Evolutionary conservation across 1,140 invertebrate species (phyloP), one percentile per base, ranked within the genome.

Genomic region (Xylocopa sonorina): DNA sequence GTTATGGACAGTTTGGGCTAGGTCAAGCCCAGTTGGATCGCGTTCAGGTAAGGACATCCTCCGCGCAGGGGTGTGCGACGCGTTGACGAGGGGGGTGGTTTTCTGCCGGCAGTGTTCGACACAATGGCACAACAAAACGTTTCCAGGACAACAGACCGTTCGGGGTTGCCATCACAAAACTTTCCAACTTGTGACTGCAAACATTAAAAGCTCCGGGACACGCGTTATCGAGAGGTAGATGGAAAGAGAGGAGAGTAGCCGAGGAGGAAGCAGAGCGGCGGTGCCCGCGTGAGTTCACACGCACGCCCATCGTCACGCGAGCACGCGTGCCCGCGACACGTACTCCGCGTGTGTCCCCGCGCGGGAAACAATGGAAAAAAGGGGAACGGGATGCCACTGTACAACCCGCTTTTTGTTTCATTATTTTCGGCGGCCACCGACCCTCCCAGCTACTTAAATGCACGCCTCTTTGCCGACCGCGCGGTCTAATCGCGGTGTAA

Each of bases 151-250:
- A 90, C 89, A 83, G 53, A 74, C 27, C 80, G 80, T 55, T 74
- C 80, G 82, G 64, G 85, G 90, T 91, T 91, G 89, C 90, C 90
- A 91, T 90, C 89, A 91, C 90, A 91, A 91, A 91, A 87, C 84
- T 90, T 89, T 82, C 72, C 80, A 86, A 83, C 85, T 87, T 87
- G 85, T 86, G 84, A 88, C 78, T 88, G 85, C 83, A 85, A 88
- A 88, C 87, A 87, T 83, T 87, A 88, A 72, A n/a, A n/a, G n/a
- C 60, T 57, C 62, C 43, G 68, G 81, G 78, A 82, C 78, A 83
- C 78, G 83, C 78, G 82, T 72, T 73, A 55, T 66, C 43, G 64
- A 60, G 38, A 58, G 34, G 62, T 66, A 60, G 16, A n/a, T n/a
- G n/a, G n/a, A n/a, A n/a, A n/a, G n/a, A n/a, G n/a, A n/a, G n/a